phyloP scores from a whole-genome alignment of 2,113 vertebrate genomes.

The Cheilinus undulatus region DNA sequence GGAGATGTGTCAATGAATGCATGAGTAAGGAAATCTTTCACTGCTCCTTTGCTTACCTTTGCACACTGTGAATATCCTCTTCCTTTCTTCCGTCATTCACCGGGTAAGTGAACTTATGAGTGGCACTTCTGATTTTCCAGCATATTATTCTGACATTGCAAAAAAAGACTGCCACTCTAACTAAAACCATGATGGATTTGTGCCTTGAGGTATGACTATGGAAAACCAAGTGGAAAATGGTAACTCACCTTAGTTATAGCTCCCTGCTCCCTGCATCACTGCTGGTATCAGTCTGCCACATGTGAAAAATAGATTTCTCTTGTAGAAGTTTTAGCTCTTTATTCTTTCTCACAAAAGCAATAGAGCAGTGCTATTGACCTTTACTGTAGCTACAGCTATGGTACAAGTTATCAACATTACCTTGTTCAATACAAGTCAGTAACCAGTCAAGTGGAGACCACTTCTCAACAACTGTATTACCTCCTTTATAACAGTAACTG shows the following conservation, averaged over 20 bases:
- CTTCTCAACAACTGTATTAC: background rate
- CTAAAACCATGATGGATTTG: conserved; percentile 8
- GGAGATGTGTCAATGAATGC: conserved; percentile 11
- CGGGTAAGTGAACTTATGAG: conserved; percentile 8
- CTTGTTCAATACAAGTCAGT: conserved; percentile 18
- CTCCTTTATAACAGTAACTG: too few species aligned
- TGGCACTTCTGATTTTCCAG: conserved; percentile 8
- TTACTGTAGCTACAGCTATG: background rate
- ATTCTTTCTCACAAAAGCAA: background rate
- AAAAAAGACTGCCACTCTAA: conserved; percentile 25
- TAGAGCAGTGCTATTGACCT: conserved; percentile 24
- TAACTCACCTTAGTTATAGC: background rate
- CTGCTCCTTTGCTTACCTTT: background rate
- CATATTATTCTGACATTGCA: background rate
- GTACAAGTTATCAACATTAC: conserved; percentile 28
- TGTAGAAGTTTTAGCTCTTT: conserved; percentile 9
- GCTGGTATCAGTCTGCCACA: conserved; percentile 3
- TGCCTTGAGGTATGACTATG: conserved; percentile 17
- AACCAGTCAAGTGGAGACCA: conserved; percentile 6
- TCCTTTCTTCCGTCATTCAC: background rate
- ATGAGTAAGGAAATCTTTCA: background rate
- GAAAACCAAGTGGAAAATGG: conserved; percentile 11
- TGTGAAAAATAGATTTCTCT: conserved; percentile 2
- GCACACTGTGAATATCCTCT: conserved; percentile 6
- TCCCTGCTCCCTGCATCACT: conserved; percentile 8